phyloP scores from a whole-genome alignment of 2,888 invertebrate species.

The Tethea ocularis region DNA sequence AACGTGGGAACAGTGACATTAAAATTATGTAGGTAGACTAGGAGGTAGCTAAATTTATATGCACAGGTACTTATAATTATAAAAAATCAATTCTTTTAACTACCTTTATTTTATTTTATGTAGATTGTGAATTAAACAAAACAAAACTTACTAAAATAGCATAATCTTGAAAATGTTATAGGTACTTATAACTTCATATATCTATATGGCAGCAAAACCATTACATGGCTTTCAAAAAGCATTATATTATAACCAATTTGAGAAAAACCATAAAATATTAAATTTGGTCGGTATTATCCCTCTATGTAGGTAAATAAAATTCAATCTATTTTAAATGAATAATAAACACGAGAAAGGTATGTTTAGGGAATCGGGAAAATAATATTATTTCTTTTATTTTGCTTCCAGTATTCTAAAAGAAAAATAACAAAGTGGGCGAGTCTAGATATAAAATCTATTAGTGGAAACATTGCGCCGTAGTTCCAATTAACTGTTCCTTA shows the following conservation, averaged over 20 bases:
- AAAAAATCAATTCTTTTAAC: neutral
- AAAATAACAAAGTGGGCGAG: neutral
- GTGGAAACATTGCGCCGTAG: neutral
- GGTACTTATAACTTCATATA: no score
- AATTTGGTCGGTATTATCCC: neutral
- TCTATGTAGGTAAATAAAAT: neutral
- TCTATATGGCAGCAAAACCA: no score
- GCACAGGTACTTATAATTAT: conserved; percentile 2
- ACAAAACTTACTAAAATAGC: no score
- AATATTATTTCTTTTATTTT: neutral
- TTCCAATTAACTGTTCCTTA: neutral
- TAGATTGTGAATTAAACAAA: neutral
- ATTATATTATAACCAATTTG: neutral
- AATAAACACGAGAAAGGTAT: neutral
- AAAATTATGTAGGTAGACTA: conserved; percentile 12
- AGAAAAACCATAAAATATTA: neutral
- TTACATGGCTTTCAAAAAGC: neutral
- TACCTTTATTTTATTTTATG: neutral
- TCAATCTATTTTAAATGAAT: neutral
- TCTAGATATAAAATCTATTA: neutral
- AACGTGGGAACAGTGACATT: conserved; percentile 38
- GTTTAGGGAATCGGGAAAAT: neutral
- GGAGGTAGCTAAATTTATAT: conserved; percentile 21
- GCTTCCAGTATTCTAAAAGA: neutral
- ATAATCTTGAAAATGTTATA: no score